These are phyloP conservation scores for Drosophila histrio DNA, from an alignment of 2,888 invertebrate genomes.

Conservation along the genomic window DNA sequence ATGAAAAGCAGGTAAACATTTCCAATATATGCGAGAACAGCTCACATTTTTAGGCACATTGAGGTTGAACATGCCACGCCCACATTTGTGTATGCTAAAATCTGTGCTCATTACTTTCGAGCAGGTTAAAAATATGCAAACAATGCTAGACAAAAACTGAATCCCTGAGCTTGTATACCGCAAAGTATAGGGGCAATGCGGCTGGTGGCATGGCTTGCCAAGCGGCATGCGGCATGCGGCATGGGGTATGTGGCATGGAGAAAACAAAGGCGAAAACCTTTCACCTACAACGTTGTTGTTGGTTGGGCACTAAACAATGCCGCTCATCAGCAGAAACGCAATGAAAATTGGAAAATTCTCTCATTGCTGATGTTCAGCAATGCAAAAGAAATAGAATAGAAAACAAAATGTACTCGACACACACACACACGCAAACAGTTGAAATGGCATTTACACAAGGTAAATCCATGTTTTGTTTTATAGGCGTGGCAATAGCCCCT, in stretches of 20 bases:
- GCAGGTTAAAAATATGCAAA: constrained; percentile 69
- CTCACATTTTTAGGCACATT: constrained; percentile 11
- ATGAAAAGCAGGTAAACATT: constrained; percentile 4
- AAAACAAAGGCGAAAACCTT: constrained; percentile 52
- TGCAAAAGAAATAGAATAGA: constrained; percentile 38
- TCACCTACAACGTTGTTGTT: constrained; percentile 46
- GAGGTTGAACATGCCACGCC: constrained; percentile 46
- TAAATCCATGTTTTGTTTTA: constrained; percentile 35
- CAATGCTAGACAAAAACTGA: constrained; percentile 59
- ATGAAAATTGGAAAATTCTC: constrained; percentile 70
- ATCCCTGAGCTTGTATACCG: constrained; percentile 41
- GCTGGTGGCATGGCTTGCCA: background rate
- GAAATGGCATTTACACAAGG: constrained; percentile 21
- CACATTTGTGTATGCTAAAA: constrained; percentile 36
- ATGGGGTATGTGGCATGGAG: background rate
- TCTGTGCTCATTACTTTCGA: constrained; percentile 57
- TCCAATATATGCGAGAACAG: constrained; percentile 16
- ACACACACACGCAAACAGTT: background rate
- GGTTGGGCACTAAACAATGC: constrained; percentile 61
- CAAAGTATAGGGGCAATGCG: background rate
- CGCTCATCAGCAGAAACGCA: constrained; percentile 74
- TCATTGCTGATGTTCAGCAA: constrained; percentile 34
- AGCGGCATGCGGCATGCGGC: background rate
- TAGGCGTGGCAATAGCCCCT: constrained; percentile 3
- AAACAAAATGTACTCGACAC: constrained; percentile 47